These are phyloP conservation scores for Hirtodrosophila histrioides DNA, from an alignment of 2,888 invertebrate genomes.

Conservation along the genomic window DNA sequence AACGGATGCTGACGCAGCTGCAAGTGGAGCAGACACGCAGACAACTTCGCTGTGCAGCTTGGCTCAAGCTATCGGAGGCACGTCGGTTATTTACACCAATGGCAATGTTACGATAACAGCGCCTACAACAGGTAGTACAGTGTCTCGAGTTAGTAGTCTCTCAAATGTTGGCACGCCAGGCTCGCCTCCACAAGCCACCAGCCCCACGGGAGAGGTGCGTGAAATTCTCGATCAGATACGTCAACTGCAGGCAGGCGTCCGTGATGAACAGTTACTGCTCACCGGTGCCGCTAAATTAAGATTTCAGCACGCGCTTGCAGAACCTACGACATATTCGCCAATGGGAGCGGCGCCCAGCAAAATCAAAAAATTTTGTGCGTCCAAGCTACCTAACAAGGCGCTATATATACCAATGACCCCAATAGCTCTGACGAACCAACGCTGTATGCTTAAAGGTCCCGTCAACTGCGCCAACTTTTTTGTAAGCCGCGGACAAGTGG, in stretches of 20 bases:
- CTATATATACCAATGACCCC: slow-evolving; percentile 88
- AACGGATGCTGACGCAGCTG: slow-evolving; percentile 14
- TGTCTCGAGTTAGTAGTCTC: slow-evolving; percentile 89
- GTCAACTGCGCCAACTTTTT: slow-evolving; percentile 82
- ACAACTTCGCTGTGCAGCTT: slow-evolving; percentile 64
- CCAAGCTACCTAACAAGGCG: slow-evolving; percentile 87
- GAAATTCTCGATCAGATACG: slow-evolving; percentile 90
- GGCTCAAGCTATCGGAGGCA: slow-evolving; percentile 61
- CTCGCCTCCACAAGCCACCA: slow-evolving; percentile 93
- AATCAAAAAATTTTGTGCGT: slow-evolving; percentile 85
- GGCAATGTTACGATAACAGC: slow-evolving; percentile 48
- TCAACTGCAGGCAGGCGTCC: slow-evolving; percentile 86
- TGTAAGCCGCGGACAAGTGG: slow-evolving; percentile 80
- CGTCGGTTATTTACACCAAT: slow-evolving; percentile 73
- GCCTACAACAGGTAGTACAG: slow-evolving; percentile 85
- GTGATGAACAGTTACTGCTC: slow-evolving; percentile 81
- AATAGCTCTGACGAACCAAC: slow-evolving; percentile 47
- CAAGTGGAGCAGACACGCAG: slow-evolving; percentile 46
- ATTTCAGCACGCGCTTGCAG: slow-evolving; percentile 71
- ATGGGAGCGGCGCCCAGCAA: slow-evolving; percentile 67
- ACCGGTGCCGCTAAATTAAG: slow-evolving; percentile 65
- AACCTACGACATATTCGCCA: slow-evolving; percentile 48
- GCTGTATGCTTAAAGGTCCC: slow-evolving; percentile 82
- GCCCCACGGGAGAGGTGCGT: slow-evolving; percentile 90
- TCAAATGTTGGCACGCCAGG: slow-evolving; percentile 88